Base-by-base conservation (phyloP, 2,797 vertebrate species). In the Phrynocephalus forsythii region DNA sequence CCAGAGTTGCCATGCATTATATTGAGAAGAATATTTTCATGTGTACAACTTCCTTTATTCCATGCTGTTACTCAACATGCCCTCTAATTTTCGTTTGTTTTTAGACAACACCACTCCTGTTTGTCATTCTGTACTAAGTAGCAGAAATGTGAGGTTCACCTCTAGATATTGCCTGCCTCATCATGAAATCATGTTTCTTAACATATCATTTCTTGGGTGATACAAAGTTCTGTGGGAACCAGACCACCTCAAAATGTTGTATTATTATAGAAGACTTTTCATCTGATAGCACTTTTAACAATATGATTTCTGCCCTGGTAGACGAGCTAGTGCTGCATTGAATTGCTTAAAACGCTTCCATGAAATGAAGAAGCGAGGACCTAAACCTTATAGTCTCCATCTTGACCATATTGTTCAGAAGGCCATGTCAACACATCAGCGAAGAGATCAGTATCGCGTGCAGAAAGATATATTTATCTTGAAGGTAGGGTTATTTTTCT, bases 281-380 rank as follows among this genome's bases (percentile, higher is more conserved):
- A 44, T 44, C 38, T 44, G 48, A 79, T 84, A 77, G 13, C 44
- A 86, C 38, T 77, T 86, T 87, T 84, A 22, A 73, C 5, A 24
- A 24, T 68, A 30, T 28, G 76, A 75, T 0, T 79, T 79, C 94
- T 90, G 71, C 85, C 50, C 60, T 86, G 6, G 44, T 95, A 99
- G 99, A 87, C 97, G 98, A 87, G 99, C 99, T 7, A 99, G 99
- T 95, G 98, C 98, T 4, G 98, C 99, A 0, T 97, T 99, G 77
- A 99, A 99, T 95, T 98, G 98, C 94, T 96, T 99, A 93, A 99
- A 99, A 94, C 97, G 98, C 87, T 99, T 99, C 94, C 99, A 99
- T 0, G 99, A 99, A 95, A 99, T 98, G 97, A 99, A 99, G 97
- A 99, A 98, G 95, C 98, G 97, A 92, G 98, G 99, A 72, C 96